Conservation (phyloP, 2,888 invertebrate species). For the Epinotia bilunana region DNA sequence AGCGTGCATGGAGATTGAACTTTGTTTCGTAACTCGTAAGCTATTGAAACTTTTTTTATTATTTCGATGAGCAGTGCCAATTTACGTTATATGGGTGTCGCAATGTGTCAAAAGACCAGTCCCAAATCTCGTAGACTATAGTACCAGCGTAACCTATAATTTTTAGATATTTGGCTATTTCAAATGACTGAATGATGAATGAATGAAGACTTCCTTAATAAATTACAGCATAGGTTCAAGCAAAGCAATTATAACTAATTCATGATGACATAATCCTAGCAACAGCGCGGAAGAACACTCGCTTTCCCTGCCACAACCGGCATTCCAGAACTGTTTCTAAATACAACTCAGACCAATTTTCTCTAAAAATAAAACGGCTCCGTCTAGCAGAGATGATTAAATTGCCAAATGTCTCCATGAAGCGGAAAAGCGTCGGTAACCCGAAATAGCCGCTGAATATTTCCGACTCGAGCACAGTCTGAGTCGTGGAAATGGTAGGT, state of each 20-base stretch:
- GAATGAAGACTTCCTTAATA: too few species aligned
- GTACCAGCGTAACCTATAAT: too few species aligned
- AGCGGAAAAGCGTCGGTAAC: conserved; percentile 79
- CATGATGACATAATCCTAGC: conserved; percentile 37
- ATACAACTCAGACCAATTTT: conserved; percentile 59
- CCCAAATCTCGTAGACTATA: too few species aligned
- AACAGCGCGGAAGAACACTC: conserved; percentile 29
- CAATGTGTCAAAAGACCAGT: too few species aligned
- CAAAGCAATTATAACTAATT: not conserved
- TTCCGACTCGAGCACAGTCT: conserved; percentile 76
- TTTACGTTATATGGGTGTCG: too few species aligned
- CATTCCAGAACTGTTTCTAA: conserved; percentile 45
- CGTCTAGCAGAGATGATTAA: conserved; percentile 79
- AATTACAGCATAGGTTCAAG: too few species aligned
- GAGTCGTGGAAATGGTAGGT: conserved; percentile 74
- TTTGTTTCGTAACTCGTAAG: too few species aligned
- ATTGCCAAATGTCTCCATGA: conserved; percentile 75
- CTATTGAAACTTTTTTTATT: too few species aligned
- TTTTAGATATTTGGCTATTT: too few species aligned
- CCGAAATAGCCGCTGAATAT: conserved; percentile 79
- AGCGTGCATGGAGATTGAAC: too few species aligned
- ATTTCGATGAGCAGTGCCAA: too few species aligned
- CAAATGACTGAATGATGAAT: too few species aligned
- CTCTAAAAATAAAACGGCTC: conserved; percentile 73
- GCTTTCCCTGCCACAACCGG: conserved; percentile 39